Evolutionary conservation across 1,140 invertebrate genomes (phyloP).

Genomic region (Trichomalopsis sarcophagae): DNA sequence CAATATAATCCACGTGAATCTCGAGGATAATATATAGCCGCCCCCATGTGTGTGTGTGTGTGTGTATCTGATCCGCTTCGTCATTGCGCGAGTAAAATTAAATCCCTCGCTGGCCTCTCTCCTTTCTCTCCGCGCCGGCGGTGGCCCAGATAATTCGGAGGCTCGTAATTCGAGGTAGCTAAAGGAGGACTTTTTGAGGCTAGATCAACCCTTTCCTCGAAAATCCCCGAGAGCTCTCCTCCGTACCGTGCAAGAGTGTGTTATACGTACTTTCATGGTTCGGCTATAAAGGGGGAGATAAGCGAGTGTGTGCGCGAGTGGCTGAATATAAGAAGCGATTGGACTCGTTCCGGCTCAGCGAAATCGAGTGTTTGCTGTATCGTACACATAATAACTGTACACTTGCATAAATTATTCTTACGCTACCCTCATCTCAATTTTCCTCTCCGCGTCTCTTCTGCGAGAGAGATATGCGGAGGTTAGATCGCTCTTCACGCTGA

Average conservation of each 20-base stretch:
- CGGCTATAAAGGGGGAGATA: too few species aligned
- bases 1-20: constrained; percentile 5
- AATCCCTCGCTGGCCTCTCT: not conserved
- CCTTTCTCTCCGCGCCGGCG: not conserved
- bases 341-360: too few species aligned
- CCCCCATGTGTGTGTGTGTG: not conserved
- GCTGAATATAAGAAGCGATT: too few species aligned
- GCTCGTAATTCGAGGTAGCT: not conserved
- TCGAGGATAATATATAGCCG: not conserved
- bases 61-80: not conserved
- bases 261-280: too few species aligned
- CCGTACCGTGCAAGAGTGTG: too few species aligned
- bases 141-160: not conserved
- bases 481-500: not conserved
- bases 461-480: not conserved
- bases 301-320: too few species aligned
- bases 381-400: too few species aligned
- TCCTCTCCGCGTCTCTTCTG: too few species aligned
- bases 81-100: not conserved
- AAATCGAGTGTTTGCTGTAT: too few species aligned
- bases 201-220: not conserved
- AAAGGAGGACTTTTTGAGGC: not conserved
- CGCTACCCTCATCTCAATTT: too few species aligned
- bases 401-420: too few species aligned
- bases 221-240: not conserved